Conservation (phyloP, 2,113 vertebrate species). For the Microtus ochrogaster region DNA sequence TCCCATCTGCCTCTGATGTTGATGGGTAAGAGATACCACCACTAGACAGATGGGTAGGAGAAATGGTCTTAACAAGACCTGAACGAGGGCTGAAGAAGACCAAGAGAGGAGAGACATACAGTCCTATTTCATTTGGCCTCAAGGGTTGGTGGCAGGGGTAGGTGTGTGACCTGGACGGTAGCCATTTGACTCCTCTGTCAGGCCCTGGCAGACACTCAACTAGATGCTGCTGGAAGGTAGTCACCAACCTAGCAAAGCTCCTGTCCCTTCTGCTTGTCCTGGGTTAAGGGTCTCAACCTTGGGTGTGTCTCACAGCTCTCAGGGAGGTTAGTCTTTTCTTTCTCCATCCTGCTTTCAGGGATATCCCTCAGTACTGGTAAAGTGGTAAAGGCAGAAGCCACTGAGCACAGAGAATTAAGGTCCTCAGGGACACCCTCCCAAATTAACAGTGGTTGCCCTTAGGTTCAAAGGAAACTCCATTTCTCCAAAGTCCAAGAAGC, state of each 20-base stretch:
- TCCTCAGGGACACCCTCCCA: neutral
- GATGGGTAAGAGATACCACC: neutral
- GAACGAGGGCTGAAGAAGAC: neutral
- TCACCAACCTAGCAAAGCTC: neutral
- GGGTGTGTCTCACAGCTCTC: neutral
- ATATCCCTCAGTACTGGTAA: neutral
- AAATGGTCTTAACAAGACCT: neutral
- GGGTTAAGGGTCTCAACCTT: neutral
- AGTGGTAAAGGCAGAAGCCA: neutral
- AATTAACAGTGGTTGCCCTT: neutral
- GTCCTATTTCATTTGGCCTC: neutral
- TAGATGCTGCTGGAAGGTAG: neutral
- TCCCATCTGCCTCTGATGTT: neutral
- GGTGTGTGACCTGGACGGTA: neutral
- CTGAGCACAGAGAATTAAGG: neutral
- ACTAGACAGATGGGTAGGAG: neutral
- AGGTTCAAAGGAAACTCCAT: neutral
- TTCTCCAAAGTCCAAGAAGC: neutral
- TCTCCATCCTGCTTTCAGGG: neutral
- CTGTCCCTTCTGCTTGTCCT: neutral
- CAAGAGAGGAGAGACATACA: too few relatives aligned
- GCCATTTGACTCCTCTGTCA: neutral
- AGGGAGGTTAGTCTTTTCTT: neutral
- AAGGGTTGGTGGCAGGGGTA: neutral
- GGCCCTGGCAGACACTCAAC: neutral